Conservation (phyloP, 2,888 invertebrate species). For the Drosophila paramelanica region DNA sequence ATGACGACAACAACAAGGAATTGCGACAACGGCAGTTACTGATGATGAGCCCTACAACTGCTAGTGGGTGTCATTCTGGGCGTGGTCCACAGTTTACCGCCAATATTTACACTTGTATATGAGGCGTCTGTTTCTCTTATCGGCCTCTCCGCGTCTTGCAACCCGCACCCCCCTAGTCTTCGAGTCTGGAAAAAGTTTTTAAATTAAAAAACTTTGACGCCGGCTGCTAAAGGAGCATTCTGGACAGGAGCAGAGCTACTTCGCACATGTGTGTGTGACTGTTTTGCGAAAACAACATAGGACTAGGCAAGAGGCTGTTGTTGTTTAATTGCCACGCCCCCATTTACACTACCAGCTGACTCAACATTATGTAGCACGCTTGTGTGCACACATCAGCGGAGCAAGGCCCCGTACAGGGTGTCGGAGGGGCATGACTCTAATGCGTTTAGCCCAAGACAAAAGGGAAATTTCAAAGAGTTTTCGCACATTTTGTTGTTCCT, state of each 20-base stretch:
- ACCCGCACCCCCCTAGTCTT: conserved; percentile 15
- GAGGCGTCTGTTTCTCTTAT: conserved; percentile 37
- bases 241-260: conserved; percentile 15
- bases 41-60: conserved; percentile 34
- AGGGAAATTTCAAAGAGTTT: conserved; percentile 48
- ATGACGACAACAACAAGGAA: conserved; percentile 7
- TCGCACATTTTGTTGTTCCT: conserved; percentile 34
- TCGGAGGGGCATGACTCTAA: conserved; percentile 31
- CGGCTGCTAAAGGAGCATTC: conserved; percentile 53
- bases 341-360: conserved; percentile 34
- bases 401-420: not conserved
- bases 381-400: conserved; percentile 65
- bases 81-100: conserved; percentile 46
- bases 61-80: conserved; percentile 27
- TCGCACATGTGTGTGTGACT: not conserved
- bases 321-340: conserved; percentile 68
- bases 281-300: conserved; percentile 40
- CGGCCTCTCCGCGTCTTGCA: not conserved
- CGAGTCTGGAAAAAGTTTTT: conserved; percentile 71
- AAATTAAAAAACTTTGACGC: conserved; percentile 81
- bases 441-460: conserved; percentile 52
- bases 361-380: conserved; percentile 49
- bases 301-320: conserved; percentile 23
- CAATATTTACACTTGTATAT: conserved; percentile 63
- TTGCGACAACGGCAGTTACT: conserved; percentile 46